phyloP scores from a whole-genome alignment of 2,888 invertebrate species.

The Dysmachus trigonus region DNA sequence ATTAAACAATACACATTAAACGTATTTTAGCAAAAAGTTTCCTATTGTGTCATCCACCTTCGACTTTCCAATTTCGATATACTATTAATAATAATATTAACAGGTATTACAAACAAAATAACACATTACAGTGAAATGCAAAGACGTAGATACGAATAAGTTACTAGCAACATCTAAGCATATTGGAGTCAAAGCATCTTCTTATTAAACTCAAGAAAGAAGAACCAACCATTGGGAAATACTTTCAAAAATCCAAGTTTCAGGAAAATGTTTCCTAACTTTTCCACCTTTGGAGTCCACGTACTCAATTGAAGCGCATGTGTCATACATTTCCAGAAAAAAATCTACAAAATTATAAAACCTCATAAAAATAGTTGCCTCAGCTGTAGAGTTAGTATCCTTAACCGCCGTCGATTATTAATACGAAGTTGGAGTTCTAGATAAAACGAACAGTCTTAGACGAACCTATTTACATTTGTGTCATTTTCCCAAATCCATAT shows the following conservation, averaged over 20 bases:
- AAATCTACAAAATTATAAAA: background rate
- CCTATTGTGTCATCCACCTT: background rate
- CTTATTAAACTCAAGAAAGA: background rate
- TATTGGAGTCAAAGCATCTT: background rate
- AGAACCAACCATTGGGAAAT: background rate
- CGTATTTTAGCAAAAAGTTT: background rate
- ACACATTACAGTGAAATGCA: background rate
- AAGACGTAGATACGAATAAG: background rate
- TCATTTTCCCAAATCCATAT: constrained; percentile 9
- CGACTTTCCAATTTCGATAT: background rate
- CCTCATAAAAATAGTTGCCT: background rate
- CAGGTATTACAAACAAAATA: background rate
- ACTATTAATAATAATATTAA: background rate
- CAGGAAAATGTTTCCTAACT: constrained; percentile 2
- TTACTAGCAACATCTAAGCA: background rate
- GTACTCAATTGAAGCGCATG: background rate
- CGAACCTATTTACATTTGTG: background rate
- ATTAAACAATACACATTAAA: too few species aligned
- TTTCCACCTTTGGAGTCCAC: too few species aligned
- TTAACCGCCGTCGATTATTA: background rate
- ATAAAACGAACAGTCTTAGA: background rate
- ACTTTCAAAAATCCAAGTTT: constrained; percentile 20
- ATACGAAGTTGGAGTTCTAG: background rate
- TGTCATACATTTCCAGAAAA: background rate
- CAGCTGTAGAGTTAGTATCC: background rate